Evolutionary conservation across 2,113 vertebrate genomes (phyloP).

Genomic region (Malurus elegans): DNA sequence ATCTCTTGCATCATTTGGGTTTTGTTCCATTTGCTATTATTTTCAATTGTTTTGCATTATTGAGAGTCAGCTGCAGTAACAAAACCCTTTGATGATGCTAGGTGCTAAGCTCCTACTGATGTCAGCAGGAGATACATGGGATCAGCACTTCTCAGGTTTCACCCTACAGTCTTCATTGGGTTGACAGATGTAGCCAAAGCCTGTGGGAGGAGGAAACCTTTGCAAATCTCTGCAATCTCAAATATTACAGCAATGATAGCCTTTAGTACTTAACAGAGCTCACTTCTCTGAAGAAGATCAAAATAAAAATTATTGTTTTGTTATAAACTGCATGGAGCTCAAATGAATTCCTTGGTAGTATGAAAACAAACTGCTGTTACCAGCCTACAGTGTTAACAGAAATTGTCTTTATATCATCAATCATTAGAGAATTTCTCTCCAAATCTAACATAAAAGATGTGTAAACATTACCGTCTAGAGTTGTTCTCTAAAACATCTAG

Average conservation of each 20-base stretch:
- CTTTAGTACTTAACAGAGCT: not conserved
- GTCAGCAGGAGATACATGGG: not conserved
- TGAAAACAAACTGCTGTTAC: not conserved
- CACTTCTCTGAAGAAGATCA: not conserved
- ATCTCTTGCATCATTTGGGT: not conserved
- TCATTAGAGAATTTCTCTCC: not conserved
- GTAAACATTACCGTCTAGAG: not conserved
- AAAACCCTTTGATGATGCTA: not conserved
- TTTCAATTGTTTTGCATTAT: not conserved
- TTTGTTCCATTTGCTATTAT: not conserved
- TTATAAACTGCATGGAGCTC: not conserved
- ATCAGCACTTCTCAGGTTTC: not conserved
- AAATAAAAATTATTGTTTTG: not conserved
- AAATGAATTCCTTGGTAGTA: not conserved
- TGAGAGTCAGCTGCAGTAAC: not conserved
- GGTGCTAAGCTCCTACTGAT: slow-evolving; percentile 18
- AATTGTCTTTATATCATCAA: not conserved
- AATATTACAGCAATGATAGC: not conserved
- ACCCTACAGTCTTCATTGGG: not conserved
- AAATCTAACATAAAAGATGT: not conserved
- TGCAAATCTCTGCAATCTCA: not conserved
- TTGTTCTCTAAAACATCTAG: not conserved
- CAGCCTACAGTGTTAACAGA: not conserved
- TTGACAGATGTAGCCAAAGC: slow-evolving; percentile 9
- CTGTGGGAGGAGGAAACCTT: not conserved